Evolutionary conservation across 2,797 vertebrate genomes (phyloP).

Genomic region (Anolis apletophallus): DNA sequence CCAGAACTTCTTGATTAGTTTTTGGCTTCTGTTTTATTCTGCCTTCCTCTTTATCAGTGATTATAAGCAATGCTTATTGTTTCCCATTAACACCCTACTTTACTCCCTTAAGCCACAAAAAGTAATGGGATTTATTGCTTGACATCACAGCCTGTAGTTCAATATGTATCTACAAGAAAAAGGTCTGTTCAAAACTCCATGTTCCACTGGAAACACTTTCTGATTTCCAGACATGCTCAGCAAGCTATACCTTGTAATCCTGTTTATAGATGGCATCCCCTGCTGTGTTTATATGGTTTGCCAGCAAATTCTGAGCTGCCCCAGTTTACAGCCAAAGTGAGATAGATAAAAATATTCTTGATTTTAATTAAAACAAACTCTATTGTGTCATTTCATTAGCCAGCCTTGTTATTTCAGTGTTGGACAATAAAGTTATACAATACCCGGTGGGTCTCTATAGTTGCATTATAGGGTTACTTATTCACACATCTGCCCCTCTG

Average conservation of each 20-base stretch:
- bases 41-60: neutral
- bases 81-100: neutral
- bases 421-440: slow-evolving; percentile 81
- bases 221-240: slow-evolving; percentile 16
- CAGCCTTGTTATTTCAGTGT: slow-evolving; percentile 77
- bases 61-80: slow-evolving; percentile 10
- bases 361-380: slow-evolving; percentile 84
- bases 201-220: slow-evolving; percentile 24
- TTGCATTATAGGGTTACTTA: slow-evolving; percentile 73
- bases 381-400: slow-evolving; percentile 81
- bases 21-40: too few relatives aligned
- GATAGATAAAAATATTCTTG: slow-evolving; percentile 78
- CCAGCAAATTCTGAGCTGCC: slow-evolving; percentile 59
- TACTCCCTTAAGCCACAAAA: slow-evolving; percentile 8
- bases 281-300: slow-evolving; percentile 46
- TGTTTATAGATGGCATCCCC: neutral
- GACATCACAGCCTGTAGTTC: neutral
- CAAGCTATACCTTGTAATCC: neutral
- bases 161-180: slow-evolving; percentile 7
- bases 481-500: slow-evolving; percentile 59
- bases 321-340: slow-evolving; percentile 72
- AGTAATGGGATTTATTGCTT: slow-evolving; percentile 6
- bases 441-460: slow-evolving; percentile 74
- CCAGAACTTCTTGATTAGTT: neutral
- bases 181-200: neutral